Base-by-base conservation (phyloP, 2,888 invertebrate genomes). In the Hofmannophila pseudospretella region DNA sequence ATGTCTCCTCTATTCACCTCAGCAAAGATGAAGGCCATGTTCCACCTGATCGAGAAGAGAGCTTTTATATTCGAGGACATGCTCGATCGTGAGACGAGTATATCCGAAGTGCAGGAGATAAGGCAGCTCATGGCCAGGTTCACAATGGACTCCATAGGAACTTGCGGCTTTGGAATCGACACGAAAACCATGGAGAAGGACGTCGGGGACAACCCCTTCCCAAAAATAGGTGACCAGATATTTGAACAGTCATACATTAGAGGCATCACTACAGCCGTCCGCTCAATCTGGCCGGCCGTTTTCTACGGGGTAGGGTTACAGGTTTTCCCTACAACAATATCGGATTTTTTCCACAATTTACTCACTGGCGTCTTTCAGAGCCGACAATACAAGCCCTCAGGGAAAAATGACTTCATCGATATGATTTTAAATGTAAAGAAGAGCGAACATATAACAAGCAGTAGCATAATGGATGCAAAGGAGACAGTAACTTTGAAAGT, bases 11-110 rank as follows among this genome's bases (percentile, higher is more conserved):
- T 79, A 0, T 82, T 80, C 45, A 65, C 80, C 0, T 64, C 74
- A 0, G 50, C 66, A 0, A 80, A 79, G 47, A 72, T 80, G 61
- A 79, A 67, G 41, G 71, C 60, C 9, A 80, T 80, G 80, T 80
- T 79, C 32, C 51, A 67, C 39, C 43, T 78, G 7, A 65, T 80
- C 5, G 57, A 62, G 34, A 57, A 63, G 2, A 68, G 69, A 30
- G 41, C 63, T 0, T 32, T 44, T 8, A 47, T 43, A 0, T 62
- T 75, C 2, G 72, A 78, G 29, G 51, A 44, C 0, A 40, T 70
- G 32, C 46, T 80, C 0, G 59, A 65, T 12, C 43, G 60, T 3
- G 56, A 60, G 31, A 38, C 44, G 2, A 37, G 44, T n/a, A 29
- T 13, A 2, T 41, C 40, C 0, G 45, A 53, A 0, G 47, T 47